These are phyloP conservation scores for Disparrhopalites patrizii DNA, from an alignment of 2,888 invertebrate species.

Conservation along the genomic window DNA sequence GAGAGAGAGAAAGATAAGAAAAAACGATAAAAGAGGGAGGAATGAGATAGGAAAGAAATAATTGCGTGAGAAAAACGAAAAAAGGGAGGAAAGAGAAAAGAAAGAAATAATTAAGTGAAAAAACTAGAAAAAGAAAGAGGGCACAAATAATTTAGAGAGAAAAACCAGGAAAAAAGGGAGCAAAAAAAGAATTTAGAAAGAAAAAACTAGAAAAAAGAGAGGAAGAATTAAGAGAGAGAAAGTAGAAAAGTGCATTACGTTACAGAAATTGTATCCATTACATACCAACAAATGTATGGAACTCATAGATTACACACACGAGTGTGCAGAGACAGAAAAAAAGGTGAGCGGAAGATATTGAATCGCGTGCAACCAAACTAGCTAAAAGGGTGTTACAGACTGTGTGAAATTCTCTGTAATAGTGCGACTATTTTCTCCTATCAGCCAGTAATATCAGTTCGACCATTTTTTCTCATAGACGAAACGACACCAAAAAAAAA, in stretches of 20 bases:
- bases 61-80: too few relatives aligned
- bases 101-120: neutral
- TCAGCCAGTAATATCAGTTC: slow-evolving; percentile 22
- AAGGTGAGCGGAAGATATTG: slow-evolving; percentile 3
- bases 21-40: too few relatives aligned
- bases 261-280: neutral
- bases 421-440: slow-evolving; percentile 11
- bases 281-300: too few relatives aligned
- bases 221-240: neutral
- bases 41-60: too few relatives aligned
- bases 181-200: neutral
- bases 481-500: neutral
- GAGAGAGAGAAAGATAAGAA: too few relatives aligned
- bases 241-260: neutral
- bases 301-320: too few relatives aligned
- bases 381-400: slow-evolving; percentile 17
- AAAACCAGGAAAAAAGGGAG: too few relatives aligned
- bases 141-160: too few relatives aligned
- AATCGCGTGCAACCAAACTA: slow-evolving; percentile 15
- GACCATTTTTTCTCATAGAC: slow-evolving; percentile 7
- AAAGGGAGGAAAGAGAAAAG: neutral
- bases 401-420: slow-evolving; percentile 24
- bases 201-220: neutral
- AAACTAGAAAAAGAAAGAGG: too few relatives aligned
- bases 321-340: too few relatives aligned